Evolutionary conservation across 2,113 vertebrate species (phyloP), one percentile per base, ranked within the genome.

Genomic region (Anthoscopus minutus): DNA sequence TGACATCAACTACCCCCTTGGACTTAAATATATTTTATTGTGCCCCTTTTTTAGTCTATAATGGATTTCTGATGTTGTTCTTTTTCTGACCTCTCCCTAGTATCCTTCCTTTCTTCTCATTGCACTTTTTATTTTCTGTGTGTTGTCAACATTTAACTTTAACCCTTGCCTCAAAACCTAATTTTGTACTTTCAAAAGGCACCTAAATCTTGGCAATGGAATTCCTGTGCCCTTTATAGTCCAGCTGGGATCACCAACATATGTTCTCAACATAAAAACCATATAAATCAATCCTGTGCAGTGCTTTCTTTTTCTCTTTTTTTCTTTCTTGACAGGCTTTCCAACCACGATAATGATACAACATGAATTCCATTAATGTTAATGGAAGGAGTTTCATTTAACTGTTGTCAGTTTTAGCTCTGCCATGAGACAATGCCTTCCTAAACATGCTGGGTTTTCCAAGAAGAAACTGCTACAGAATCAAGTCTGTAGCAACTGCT

Each of bases 221-320:
- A 88, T n/a, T 15, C 8, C 57, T 15, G 7, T 51, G 45, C 42
- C 31, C 40, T 54, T 73, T 33, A 33, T 5, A 42, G 56, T 33
- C 33, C 81, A 70, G 38, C 47, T 85, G 79, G 38, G 66, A 92
- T 35, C 62, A 89, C 61, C 53, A 85, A 37, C 50, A 51, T 11
- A 8, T 7, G 1, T 53, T 83, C 37, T 70, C 4, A 3, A 45
- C 16, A 60, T 4, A 86, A 21, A 88, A 62, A 37, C 3, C 18
- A 40, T 2, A 35, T 4, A 80, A 86, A 82, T 38, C 37, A 83
- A 37, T 16, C 28, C 13, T 48, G 8, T 25, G 38, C 12, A 10
- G 19, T 7, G n/a, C 1, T 4, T 33, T 21, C 8, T 73, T 66
- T 38, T 7, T 37, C 1, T 2, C 10, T 27, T 38, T 47, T n/a